phyloP scores from a whole-genome alignment of 2,797 vertebrate genomes.

The Thripadectes ignobilis region DNA sequence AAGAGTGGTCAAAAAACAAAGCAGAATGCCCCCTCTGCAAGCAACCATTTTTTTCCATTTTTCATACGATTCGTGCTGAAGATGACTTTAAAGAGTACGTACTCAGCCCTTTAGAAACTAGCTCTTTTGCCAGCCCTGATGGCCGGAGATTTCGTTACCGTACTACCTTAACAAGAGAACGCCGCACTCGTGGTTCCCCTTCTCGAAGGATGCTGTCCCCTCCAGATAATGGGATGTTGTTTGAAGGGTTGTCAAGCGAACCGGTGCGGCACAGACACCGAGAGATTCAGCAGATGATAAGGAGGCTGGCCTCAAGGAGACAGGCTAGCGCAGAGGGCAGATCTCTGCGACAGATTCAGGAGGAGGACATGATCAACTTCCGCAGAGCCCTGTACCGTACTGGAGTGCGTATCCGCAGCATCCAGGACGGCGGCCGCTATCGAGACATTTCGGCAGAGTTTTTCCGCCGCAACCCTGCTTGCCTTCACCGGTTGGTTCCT shows the following conservation, averaged over 20 bases:
- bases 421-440: constrained; percentile 89
- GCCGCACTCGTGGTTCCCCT: constrained; percentile 36
- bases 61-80: constrained; percentile 91
- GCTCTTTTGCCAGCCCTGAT: constrained; percentile 83
- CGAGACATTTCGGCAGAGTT: constrained; percentile 91
- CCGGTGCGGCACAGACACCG: constrained; percentile 70
- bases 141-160: constrained; percentile 89
- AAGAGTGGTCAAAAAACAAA: constrained; percentile 98
- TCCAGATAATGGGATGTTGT: constrained; percentile 86
- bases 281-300: constrained; percentile 84
- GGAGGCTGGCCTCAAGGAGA: constrained; percentile 79
- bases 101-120: constrained; percentile 81
- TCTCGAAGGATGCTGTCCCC: constrained; percentile 76
- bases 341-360: constrained; percentile 77
- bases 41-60: constrained; percentile 91
- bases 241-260: constrained; percentile 78
- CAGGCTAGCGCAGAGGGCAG: constrained; percentile 83
- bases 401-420: constrained; percentile 83
- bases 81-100: constrained; percentile 90
- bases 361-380: constrained; percentile 90
- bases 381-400: constrained; percentile 89
- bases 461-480: constrained; percentile 90
- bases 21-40: constrained; percentile 95
- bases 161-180: constrained; percentile 86
- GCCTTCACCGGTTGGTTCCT: constrained; percentile 90